Percentiles rank a stretch among this genome's conserved stretches.
These are phyloP conservation scores for Cinclus cinclus DNA, from an alignment of 2,113 vertebrate species.

Conservation along the genomic window DNA sequence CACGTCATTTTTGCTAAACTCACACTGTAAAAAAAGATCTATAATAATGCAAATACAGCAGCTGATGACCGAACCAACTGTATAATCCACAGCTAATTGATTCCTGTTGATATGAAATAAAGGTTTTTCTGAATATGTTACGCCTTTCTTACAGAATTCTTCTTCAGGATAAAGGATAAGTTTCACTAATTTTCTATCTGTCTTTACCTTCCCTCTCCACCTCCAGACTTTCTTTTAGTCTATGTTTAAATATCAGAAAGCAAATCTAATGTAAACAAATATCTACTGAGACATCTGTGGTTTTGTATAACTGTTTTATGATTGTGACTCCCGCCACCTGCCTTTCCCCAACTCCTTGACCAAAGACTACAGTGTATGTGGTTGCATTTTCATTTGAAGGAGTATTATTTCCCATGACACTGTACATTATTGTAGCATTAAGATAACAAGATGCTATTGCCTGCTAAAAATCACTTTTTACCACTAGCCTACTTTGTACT, in stretches of 20 bases:
- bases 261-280: background rate
- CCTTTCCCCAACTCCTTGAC: background rate
- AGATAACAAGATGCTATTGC: background rate
- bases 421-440: background rate
- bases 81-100: background rate
- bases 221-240: background rate
- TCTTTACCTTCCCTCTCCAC: background rate
- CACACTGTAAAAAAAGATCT: background rate
- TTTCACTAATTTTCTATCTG: background rate
- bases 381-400: background rate
- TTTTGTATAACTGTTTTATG: background rate
- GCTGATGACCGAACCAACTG: background rate
- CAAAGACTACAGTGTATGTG: background rate
- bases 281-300: background rate
- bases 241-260: background rate
- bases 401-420: background rate
- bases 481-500: background rate
- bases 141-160: background rate
- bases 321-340: background rate
- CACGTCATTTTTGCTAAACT: background rate
- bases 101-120: background rate
- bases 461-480: constrained; percentile 4
- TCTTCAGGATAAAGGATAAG: background rate
- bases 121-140: background rate
- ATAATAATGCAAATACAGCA: background rate